Percentiles rank a stretch among this genome's conserved stretches.
phyloP scores from a whole-genome alignment of 2,113 vertebrate species.

The Dicrurus megarhynchus region DNA sequence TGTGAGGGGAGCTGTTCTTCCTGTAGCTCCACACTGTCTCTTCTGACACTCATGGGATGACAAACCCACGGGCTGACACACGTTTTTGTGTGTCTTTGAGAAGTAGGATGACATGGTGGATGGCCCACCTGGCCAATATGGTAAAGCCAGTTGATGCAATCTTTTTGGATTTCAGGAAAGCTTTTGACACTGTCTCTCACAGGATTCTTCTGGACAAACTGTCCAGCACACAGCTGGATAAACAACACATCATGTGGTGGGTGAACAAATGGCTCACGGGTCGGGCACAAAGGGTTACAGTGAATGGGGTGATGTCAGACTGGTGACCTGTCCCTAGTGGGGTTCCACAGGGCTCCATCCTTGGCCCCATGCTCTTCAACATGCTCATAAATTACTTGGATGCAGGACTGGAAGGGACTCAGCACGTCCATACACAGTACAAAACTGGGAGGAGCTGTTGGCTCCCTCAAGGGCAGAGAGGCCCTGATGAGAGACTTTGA shows the following conservation, averaged over 20 bases:
- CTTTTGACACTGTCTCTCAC: background rate
- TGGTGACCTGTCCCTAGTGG: background rate
- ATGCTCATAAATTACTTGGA: background rate
- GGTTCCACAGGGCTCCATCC: background rate
- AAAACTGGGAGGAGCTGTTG: background rate
- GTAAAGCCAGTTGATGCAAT: background rate
- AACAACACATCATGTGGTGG: background rate
- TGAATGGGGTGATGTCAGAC: background rate
- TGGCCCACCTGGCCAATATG: background rate
- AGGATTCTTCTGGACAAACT: background rate
- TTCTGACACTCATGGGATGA: background rate
- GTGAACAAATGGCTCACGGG: accelerated
- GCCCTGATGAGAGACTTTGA: accelerated
- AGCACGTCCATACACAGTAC: background rate
- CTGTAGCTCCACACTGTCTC: background rate
- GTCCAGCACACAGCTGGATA: background rate
- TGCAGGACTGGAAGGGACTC: background rate
- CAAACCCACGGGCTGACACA: background rate
- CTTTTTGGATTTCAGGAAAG: background rate
- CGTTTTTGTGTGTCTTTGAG: background rate
- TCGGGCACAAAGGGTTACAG: background rate
- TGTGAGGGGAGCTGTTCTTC: background rate
- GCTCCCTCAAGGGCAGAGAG: accelerated
- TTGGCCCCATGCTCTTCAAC: accelerated
- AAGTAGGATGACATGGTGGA: background rate